These are phyloP conservation scores for Drosophila carrolli DNA, from an alignment of 1,140 invertebrate species.

Conservation along the genomic window DNA sequence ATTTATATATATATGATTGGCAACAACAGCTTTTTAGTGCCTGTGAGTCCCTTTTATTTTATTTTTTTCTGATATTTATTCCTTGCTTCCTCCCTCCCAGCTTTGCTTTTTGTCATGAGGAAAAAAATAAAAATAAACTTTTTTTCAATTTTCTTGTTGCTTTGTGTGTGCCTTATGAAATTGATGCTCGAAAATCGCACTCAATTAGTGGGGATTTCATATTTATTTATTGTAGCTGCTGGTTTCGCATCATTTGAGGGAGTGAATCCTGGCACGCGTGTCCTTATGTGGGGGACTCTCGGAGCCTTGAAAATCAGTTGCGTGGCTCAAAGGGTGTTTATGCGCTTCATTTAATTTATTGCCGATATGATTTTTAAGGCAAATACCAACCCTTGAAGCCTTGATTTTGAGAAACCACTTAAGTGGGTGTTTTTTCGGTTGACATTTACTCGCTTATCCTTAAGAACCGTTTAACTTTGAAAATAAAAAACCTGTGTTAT, in stretches of 20 bases:
- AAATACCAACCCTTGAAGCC: background rate
- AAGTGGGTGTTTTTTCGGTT: background rate
- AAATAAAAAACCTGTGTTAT: no score
- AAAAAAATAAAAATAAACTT: slow-evolving; percentile 59
- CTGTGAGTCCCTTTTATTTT: slow-evolving; percentile 57
- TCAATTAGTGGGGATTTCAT: slow-evolving; percentile 80
- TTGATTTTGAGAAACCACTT: background rate
- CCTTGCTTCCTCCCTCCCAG: slow-evolving; percentile 44
- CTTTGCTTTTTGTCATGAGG: slow-evolving; percentile 9
- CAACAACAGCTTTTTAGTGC: slow-evolving; percentile 78
- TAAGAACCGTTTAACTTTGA: background rate
- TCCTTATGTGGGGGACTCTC: slow-evolving; percentile 9
- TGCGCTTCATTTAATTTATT: slow-evolving; percentile 66
- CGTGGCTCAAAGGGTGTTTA: slow-evolving; percentile 63
- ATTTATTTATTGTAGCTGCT: slow-evolving; percentile 74
- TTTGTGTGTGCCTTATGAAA: slow-evolving; percentile 72
- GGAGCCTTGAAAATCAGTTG: slow-evolving; percentile 35
- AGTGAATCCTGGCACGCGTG: slow-evolving; percentile 49
- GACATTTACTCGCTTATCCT: background rate
- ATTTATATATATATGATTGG: slow-evolving; percentile 67
- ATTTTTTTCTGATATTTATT: slow-evolving; percentile 62
- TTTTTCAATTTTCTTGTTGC: slow-evolving; percentile 62
- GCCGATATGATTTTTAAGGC: slow-evolving; percentile 50
- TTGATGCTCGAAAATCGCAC: slow-evolving; percentile 82
- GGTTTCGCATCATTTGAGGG: slow-evolving; percentile 19